A percentile compares a stretch with the other conserved stretches of the same genome.
Conservation (phyloP, 2,797 vertebrate species). For the Menidia menidia region DNA sequence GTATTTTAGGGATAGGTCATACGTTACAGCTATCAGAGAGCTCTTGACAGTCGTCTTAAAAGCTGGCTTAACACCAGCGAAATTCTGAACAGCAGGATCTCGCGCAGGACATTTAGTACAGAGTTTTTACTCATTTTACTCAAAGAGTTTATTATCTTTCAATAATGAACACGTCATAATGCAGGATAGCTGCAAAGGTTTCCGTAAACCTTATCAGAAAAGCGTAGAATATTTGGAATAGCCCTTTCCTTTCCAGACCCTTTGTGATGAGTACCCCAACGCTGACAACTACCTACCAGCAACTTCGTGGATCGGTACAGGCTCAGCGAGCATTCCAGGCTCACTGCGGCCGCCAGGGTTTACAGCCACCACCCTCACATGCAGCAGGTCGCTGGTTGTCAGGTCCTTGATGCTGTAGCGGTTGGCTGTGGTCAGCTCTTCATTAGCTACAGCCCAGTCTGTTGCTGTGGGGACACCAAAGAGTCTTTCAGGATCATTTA, state of each 20-base stretch:
- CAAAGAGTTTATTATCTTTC: background rate
- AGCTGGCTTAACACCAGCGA: conserved; percentile 4
- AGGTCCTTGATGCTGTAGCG: conserved; percentile 83
- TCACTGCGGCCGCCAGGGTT: conserved; percentile 82
- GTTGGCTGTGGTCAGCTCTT: conserved; percentile 82
- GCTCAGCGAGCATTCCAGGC: conserved; percentile 78
- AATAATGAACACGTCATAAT: background rate
- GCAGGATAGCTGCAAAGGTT: fast-evolving
- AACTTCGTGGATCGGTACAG: conserved; percentile 85
- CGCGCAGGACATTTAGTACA: background rate
- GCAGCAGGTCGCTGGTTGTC: conserved; percentile 83
- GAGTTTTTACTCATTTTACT: background rate
- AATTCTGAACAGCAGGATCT: background rate
- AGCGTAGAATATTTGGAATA: too few species aligned
- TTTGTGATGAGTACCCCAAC: background rate
- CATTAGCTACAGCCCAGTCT: conserved; percentile 86
- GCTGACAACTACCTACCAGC: conserved; percentile 78
- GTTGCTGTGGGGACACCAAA: conserved; percentile 73
- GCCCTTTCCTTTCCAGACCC: background rate
- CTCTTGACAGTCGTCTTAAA: conserved; percentile 34
- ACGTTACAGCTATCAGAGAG: conserved; percentile 41
- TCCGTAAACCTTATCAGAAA: background rate
- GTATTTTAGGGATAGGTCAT: conserved; percentile 68
- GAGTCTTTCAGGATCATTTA: background rate
- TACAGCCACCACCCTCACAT: conserved; percentile 85